These are phyloP conservation scores for Danaus plexippus DNA, from an alignment of 1,140 invertebrate species.

Conservation along the genomic window DNA sequence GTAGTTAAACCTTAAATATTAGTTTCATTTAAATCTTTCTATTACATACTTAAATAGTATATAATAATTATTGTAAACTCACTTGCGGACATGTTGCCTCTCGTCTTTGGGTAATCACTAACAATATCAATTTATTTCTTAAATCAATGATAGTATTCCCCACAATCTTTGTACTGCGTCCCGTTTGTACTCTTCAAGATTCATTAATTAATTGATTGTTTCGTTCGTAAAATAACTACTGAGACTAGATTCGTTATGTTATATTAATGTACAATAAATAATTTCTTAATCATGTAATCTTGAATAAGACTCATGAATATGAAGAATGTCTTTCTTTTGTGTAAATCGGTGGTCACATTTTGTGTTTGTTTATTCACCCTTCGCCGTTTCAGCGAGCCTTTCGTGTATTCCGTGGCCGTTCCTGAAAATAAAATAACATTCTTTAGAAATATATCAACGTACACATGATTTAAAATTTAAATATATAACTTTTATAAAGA, in stretches of 20 bases:
- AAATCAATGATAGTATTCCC: slow-evolving; percentile 60
- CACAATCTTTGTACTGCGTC: slow-evolving; percentile 46
- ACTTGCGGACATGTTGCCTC: slow-evolving; percentile 59
- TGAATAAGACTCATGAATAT: slow-evolving; percentile 56
- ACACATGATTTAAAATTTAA: too few species aligned
- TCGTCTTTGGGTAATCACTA: slow-evolving; percentile 42
- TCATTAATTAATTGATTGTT: slow-evolving; percentile 54
- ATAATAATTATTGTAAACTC: slow-evolving; percentile 28
- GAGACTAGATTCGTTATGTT: slow-evolving; percentile 66
- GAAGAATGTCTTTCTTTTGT: slow-evolving; percentile 41
- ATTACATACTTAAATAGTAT: background rate
- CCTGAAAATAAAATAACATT: slow-evolving; percentile 42
- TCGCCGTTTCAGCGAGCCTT: slow-evolving; percentile 23
- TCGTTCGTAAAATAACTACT: slow-evolving; percentile 59
- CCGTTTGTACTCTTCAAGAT: slow-evolving; percentile 52
- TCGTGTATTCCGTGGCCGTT: slow-evolving; percentile 23
- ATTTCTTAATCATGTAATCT: slow-evolving; percentile 59
- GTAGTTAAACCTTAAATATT: too few species aligned
- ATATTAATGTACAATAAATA: slow-evolving; percentile 61
- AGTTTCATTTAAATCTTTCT: slow-evolving; percentile 6
- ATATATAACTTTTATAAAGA: too few species aligned
- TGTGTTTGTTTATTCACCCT: slow-evolving; percentile 26
- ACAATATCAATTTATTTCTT: slow-evolving; percentile 55
- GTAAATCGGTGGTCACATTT: slow-evolving; percentile 64
- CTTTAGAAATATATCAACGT: too few species aligned